Evolutionary conservation across 2,113 vertebrate genomes (phyloP).

Genomic region (Solenodon paradoxus): DNA sequence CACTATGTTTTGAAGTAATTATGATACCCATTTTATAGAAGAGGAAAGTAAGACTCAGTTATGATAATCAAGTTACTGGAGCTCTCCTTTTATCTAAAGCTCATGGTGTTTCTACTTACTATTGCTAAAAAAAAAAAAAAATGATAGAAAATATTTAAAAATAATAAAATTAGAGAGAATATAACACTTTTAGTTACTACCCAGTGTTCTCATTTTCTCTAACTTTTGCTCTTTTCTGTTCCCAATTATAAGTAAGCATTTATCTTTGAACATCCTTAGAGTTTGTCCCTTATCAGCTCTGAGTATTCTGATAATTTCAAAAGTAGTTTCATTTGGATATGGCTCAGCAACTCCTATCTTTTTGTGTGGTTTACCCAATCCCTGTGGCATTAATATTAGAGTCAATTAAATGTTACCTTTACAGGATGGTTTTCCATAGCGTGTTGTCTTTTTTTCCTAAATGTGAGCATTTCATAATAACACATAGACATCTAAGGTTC

Average conservation of each 20-base stretch:
- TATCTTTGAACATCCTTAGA: neutral
- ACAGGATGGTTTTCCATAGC: neutral
- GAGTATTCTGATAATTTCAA: conserved; percentile 6
- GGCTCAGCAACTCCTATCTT: neutral
- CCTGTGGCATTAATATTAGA: neutral
- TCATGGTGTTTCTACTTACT: neutral
- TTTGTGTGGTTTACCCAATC: neutral
- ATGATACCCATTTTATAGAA: neutral
- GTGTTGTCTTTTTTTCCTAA: neutral
- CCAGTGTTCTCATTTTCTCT: neutral
- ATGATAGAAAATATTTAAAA: too few species aligned
- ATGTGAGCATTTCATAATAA: neutral
- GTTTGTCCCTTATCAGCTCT: neutral
- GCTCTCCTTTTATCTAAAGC: neutral
- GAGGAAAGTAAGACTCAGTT: neutral
- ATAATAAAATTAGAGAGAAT: neutral
- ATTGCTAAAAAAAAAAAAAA: neutral
- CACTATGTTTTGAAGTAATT: neutral
- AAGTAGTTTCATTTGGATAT: neutral
- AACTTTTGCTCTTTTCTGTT: neutral
- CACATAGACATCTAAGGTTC: neutral
- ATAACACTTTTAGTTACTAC: neutral
- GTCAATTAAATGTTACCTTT: neutral
- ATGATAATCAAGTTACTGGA: neutral
- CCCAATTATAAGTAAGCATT: neutral